Evolutionary conservation across 2,888 invertebrate species (phyloP).

Genomic region (Hofmannophila pseudospretella): DNA sequence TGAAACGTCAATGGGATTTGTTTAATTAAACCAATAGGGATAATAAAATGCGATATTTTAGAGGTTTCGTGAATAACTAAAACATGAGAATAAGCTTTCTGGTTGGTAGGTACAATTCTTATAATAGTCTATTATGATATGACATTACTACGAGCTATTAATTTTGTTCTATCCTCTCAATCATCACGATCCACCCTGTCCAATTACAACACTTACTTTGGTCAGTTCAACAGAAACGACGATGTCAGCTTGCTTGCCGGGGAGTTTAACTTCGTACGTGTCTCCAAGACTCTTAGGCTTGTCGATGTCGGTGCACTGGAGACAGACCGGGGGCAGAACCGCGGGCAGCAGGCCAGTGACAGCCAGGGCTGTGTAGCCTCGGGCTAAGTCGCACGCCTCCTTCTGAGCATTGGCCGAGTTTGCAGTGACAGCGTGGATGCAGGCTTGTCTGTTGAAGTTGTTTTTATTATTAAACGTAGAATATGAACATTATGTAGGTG

Average conservation of each 20-base stretch:
- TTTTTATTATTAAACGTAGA: no score
- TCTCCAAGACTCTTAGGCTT: constrained; percentile 73
- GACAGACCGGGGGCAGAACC: constrained; percentile 80
- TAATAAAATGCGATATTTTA: no score
- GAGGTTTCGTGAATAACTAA: no score
- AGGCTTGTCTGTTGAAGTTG: constrained; percentile 79
- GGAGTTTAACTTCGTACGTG: constrained; percentile 80
- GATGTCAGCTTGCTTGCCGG: constrained; percentile 88
- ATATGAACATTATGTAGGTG: no score
- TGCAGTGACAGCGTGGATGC: constrained; percentile 80
- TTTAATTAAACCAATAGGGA: no score
- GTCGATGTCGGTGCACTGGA: constrained; percentile 74
- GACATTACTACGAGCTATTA: neutral
- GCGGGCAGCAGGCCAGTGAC: constrained; percentile 77
- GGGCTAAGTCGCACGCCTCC: constrained; percentile 82
- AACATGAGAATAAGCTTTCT: no score
- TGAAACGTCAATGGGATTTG: no score
- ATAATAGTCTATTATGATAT: no score
- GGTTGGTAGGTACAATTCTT: no score
- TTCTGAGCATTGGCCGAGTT: constrained; percentile 54
- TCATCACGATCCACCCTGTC: no score
- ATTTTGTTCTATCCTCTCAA: no score
- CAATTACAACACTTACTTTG: constrained; percentile 49
- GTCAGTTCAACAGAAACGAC: constrained; percentile 85
- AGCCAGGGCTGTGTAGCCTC: constrained; percentile 83